Evolutionary conservation across 1,140 invertebrate genomes (phyloP).

Genomic region (Pteromalus puparum): DNA sequence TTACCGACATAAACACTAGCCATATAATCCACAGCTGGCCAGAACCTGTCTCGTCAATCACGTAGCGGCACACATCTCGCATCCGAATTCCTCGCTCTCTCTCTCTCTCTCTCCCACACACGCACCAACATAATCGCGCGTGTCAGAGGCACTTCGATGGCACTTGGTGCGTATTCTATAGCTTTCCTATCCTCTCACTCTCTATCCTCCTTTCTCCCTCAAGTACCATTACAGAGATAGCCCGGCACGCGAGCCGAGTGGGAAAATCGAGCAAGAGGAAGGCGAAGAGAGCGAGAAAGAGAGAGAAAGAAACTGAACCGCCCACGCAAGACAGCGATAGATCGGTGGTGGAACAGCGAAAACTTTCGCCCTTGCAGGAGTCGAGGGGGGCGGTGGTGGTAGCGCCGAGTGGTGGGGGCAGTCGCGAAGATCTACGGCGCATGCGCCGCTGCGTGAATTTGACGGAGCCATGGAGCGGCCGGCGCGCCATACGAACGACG

Average conservation of each 20-base stretch:
- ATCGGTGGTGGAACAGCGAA: neutral
- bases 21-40: neutral
- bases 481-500: slow-evolving; percentile 75
- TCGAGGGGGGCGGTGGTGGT: neutral
- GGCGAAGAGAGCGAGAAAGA: neutral
- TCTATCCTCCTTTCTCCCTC: neutral
- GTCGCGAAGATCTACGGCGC: slow-evolving; percentile 60
- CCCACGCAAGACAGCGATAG: neutral
- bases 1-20: neutral
- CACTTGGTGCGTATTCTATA: neutral
- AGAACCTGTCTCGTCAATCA: neutral
- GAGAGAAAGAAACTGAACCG: neutral
- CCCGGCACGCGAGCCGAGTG: neutral
- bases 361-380: slow-evolving; percentile 27
- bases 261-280: neutral
- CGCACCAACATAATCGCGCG: neutral
- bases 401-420: slow-evolving; percentile 51
- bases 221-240: neutral
- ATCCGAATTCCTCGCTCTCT: neutral
- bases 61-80: neutral
- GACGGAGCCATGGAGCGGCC: slow-evolving; percentile 69
- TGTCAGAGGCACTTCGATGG: slow-evolving; percentile 16
- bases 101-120: neutral
- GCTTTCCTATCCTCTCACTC: slow-evolving; percentile 2
- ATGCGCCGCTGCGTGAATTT: slow-evolving; percentile 65